Conservation (phyloP, 2,888 invertebrate genomes). For the Ormyrus thymus region DNA sequence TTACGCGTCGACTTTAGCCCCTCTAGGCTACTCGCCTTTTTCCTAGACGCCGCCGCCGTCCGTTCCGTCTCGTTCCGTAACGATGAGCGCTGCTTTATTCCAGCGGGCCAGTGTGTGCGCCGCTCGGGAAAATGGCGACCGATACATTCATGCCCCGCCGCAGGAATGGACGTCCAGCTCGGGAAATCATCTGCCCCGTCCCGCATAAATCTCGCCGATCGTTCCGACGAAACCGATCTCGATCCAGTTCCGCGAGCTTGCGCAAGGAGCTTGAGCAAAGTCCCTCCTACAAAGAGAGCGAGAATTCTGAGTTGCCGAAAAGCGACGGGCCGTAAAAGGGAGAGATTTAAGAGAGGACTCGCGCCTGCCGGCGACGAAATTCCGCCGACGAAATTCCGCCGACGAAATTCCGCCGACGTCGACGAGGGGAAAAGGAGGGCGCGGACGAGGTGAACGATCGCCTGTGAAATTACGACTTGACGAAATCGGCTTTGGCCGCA, state of each 20-base stretch:
- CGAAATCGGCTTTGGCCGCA: slow-evolving; percentile 37
- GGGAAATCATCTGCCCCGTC: no score
- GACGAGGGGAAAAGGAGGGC: slow-evolving; percentile 35
- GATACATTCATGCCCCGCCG: no score
- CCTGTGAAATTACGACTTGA: slow-evolving; percentile 53
- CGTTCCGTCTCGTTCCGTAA: slow-evolving; percentile 47
- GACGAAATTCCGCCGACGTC: slow-evolving; percentile 1
- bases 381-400: not conserved
- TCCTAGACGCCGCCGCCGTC: no score
- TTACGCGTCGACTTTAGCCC: slow-evolving; percentile 24
- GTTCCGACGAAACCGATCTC: no score
- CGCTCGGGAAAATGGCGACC: slow-evolving; percentile 44
- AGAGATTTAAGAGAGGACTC: slow-evolving; percentile 27
- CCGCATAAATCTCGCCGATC: not conserved
- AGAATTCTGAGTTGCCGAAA: not conserved
- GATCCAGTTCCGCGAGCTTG: slow-evolving; percentile 11
- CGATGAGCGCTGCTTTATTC: slow-evolving; percentile 10
- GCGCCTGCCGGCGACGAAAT: not conserved
- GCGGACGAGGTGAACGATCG: slow-evolving; percentile 45
- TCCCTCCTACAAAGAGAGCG: no score
- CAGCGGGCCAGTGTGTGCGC: slow-evolving; percentile 12
- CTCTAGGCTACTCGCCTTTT: not conserved
- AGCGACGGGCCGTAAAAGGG: not conserved
- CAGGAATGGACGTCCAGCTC: not conserved
- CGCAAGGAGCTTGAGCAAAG: not conserved